Conservation (phyloP, 2,797 vertebrate genomes). For the Dryobates pubescens region DNA sequence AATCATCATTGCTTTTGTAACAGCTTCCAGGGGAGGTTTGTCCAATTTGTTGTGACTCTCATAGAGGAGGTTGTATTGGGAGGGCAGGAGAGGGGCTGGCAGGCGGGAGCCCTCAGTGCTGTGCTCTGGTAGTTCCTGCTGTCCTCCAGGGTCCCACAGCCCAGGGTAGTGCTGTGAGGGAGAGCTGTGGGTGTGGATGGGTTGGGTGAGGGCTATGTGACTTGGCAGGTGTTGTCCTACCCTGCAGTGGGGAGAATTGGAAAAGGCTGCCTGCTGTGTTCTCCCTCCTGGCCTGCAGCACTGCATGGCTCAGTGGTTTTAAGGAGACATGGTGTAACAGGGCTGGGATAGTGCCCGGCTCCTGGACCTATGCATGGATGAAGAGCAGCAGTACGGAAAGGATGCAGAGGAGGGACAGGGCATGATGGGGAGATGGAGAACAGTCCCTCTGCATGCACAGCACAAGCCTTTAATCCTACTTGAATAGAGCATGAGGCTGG, state of each 20-base stretch:
- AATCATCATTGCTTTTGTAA: background rate
- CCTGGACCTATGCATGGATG: background rate
- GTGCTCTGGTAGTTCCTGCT: background rate
- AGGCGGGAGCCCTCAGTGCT: accelerated
- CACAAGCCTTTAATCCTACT: background rate
- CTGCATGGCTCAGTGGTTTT: accelerated
- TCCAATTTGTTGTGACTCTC: background rate
- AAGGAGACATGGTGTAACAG: accelerated
- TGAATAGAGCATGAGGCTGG: background rate
- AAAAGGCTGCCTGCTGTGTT: accelerated
- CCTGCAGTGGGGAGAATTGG: background rate
- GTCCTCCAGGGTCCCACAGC: background rate
- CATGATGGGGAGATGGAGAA: background rate
- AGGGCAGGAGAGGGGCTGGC: background rate
- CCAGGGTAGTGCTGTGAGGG: background rate
- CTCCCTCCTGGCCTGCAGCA: accelerated
- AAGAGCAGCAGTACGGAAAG: accelerated
- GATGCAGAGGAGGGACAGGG: background rate
- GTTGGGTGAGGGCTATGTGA: accelerated
- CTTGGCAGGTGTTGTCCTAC: accelerated
- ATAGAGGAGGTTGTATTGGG: accelerated
- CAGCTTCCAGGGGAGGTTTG: background rate
- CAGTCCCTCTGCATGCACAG: background rate
- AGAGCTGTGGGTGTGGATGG: background rate
- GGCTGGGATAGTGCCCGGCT: background rate